A percentile compares a stretch with the other conserved stretches of the same genome.
Evolutionary conservation across 2,888 invertebrate species (phyloP).

Genomic region (Tetheella fluctuosa): DNA sequence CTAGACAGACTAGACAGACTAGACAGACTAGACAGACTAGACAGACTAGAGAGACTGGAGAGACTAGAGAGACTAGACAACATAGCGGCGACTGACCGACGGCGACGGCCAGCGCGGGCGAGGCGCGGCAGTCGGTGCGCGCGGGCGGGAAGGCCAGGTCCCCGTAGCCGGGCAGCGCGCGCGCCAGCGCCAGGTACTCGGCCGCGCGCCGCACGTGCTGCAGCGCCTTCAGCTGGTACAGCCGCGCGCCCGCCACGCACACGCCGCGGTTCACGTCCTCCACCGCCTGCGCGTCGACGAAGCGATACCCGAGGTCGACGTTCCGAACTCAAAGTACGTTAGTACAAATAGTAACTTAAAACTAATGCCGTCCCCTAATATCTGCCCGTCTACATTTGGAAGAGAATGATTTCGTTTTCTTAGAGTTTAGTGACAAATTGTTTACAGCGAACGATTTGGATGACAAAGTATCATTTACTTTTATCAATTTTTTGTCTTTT

Average conservation of each 20-base stretch:
- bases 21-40: too few species aligned
- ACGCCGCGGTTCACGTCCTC: slow-evolving; percentile 98
- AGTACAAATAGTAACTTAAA: too few species aligned
- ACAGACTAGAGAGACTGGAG: not conserved
- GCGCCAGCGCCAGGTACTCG: slow-evolving; percentile 93
- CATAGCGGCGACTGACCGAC: not conserved
- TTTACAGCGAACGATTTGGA: too few species aligned
- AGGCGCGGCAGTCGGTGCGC: slow-evolving; percentile 88
- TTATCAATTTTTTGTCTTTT: too few species aligned
- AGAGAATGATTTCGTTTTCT: too few species aligned
- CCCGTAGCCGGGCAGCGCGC: slow-evolving; percentile 96
- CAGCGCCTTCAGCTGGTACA: slow-evolving; percentile 98
- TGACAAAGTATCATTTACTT: too few species aligned
- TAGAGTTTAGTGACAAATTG: too few species aligned
- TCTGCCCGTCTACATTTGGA: too few species aligned
- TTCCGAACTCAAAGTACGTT: too few species aligned
- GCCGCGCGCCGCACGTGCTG: slow-evolving; percentile 91
- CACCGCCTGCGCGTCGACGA: slow-evolving; percentile 85
- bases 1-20: too few species aligned
- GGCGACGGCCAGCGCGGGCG: slow-evolving; percentile 81
- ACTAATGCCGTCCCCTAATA: too few species aligned
- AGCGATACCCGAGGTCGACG: too few species aligned
- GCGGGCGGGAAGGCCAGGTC: slow-evolving; percentile 97
- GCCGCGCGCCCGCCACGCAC: slow-evolving; percentile 93
- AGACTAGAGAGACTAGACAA: not conserved